Percentiles rank a stretch among this genome's conserved stretches.
Evolutionary conservation across 1,140 invertebrate genomes (phyloP).

Genomic region (Drosophila arizonae): DNA sequence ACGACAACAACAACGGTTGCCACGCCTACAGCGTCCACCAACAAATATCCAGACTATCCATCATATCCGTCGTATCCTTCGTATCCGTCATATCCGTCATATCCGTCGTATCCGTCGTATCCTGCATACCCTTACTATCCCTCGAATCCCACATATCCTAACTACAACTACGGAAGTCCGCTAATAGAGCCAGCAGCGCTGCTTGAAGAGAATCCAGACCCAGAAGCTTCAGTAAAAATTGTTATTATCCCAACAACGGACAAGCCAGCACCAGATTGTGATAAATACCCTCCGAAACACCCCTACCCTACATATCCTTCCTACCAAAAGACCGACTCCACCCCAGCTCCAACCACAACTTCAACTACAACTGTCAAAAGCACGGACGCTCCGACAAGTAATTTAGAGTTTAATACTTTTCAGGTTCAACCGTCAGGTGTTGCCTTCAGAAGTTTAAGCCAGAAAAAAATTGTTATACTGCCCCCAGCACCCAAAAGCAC

Average conservation of each 20-base stretch:
- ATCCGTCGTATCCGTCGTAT: constrained; percentile 36
- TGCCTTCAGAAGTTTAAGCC: not conserved
- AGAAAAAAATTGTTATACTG: not conserved
- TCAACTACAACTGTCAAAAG: not conserved
- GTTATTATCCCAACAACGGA: constrained; percentile 14
- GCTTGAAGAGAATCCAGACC: constrained; percentile 9
- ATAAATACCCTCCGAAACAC: constrained; percentile 15
- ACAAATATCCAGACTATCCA: constrained; percentile 17
- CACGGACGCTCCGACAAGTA: not conserved
- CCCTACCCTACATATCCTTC: constrained; percentile 20
- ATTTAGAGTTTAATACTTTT: not conserved
- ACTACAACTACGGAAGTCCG: not conserved
- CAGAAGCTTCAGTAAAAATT: constrained; percentile 1
- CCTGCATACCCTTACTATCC: constrained; percentile 32
- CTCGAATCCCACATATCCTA: not conserved
- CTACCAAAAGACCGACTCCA: not conserved
- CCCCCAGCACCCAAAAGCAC: not conserved
- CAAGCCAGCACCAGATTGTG: not conserved
- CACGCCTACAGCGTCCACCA: not conserved
- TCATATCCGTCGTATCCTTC: constrained; percentile 25
- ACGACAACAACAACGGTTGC: constrained; percentile 11
- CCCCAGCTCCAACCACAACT: not conserved
- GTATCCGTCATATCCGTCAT: constrained; percentile 31
- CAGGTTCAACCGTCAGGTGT: not conserved
- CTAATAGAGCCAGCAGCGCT: not conserved